Base-by-base conservation (phyloP, 2,113 vertebrate species). In the Theristicus caerulescens region DNA sequence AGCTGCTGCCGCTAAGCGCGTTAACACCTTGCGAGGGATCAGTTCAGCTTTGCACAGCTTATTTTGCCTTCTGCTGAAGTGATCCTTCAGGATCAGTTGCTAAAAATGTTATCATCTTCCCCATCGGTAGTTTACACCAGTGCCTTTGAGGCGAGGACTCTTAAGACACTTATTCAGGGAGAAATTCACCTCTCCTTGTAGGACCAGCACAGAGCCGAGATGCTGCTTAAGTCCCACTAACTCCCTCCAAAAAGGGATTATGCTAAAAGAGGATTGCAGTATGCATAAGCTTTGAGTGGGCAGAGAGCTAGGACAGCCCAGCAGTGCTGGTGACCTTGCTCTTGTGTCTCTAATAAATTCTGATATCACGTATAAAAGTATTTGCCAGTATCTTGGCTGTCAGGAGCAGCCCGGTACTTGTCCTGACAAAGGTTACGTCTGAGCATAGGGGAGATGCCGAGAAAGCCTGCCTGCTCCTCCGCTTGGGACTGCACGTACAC, bases 31-130 rank as follows among this genome's bases (percentile, higher is more conserved):
- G 86, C 9, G 3, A 71, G 77, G 93, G 96, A 97, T 97, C 95
- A 96, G 71, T 96, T 97, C 92, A 96, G 95, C 95, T 96, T 97
- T 97, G 81, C 83, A 78, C 93, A 96, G 94, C 90, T 96, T 97
- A 96, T 94, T 97, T 96, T 97, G 94, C 55, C 88, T 89, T 95
- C 85, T 94, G 46, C 79, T 84, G 64, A 94, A 94, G 69, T 96
- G 94, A 95, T 97, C 94, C 96, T 94, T 95, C 64, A 32, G 95
- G 92, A 96, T 96, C 93, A 83, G 92, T 94, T 96, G 76, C 93
- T 96, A 96, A 97, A 97, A 97, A 96, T 95, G 89, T 96, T 96
- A 96, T 70, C 94, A 90, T 92, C 92, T 88, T 84, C 87, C 79
- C 88, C 94, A 86, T 88, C 2, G 1, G 91, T 88, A 94, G 91